Percentiles rank a stretch among this genome's conserved stretches.
phyloP scores from a whole-genome alignment of 2,113 vertebrate genomes.

The Jacana jacana region DNA sequence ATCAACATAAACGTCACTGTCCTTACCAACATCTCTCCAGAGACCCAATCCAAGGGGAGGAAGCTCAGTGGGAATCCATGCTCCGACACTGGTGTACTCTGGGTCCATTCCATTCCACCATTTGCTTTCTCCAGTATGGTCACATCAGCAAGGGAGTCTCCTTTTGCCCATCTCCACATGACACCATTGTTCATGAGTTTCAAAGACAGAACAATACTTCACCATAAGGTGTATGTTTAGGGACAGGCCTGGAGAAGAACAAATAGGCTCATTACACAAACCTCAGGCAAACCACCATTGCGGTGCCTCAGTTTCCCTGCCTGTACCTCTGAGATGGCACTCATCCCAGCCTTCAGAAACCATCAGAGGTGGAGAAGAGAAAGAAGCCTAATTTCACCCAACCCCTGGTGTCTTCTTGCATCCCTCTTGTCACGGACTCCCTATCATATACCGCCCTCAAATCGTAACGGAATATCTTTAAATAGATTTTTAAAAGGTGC shows the following conservation, averaged over 20 bases:
- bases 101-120: neutral
- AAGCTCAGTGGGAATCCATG: neutral
- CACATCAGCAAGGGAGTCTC: neutral
- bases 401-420: neutral
- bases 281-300: neutral
- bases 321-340: neutral
- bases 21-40: neutral
- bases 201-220: neutral
- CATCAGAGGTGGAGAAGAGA: neutral
- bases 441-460: neutral
- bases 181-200: fast-evolving
- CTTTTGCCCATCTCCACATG: fast-evolving
- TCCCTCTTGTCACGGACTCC: neutral
- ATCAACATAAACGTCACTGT: neutral
- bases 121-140: neutral
- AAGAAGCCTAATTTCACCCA: neutral
- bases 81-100: neutral
- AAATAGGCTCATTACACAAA: fast-evolving
- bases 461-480: neutral
- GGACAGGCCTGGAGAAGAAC: neutral
- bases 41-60: fast-evolving
- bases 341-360: neutral
- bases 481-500: neutral
- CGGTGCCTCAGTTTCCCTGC: neutral
- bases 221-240: neutral